phyloP scores from a whole-genome alignment of 2,888 invertebrate genomes.

The Acrocyrtus sp. region DNA sequence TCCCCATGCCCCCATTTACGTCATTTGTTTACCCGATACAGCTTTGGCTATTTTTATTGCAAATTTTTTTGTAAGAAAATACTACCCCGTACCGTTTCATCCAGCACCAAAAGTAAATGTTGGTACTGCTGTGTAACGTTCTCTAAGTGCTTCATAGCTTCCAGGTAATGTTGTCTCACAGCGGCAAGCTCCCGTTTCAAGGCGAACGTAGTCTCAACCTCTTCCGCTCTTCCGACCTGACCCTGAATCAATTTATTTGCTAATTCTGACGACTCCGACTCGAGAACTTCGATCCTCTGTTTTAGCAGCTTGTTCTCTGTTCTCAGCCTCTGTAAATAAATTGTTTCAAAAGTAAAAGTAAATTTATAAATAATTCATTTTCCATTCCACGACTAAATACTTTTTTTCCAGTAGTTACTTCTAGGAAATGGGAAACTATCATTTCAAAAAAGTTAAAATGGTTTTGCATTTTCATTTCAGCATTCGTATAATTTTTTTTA shows the following conservation, averaged over 20 bases:
- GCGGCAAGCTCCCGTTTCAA: slow-evolving; percentile 89
- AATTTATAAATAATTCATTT: too few relatives aligned
- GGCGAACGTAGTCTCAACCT: slow-evolving; percentile 88
- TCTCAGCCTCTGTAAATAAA: slow-evolving; percentile 74
- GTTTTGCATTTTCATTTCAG: too few relatives aligned
- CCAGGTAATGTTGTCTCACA: slow-evolving; percentile 85
- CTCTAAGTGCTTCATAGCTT: slow-evolving; percentile 88
- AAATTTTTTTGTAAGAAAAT: too few relatives aligned
- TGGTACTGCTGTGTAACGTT: slow-evolving; percentile 91
- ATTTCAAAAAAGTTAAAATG: too few relatives aligned
- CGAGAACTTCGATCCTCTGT: slow-evolving; percentile 93
- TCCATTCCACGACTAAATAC: too few relatives aligned
- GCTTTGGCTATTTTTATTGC: too few relatives aligned
- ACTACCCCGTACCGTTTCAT: slow-evolving; percentile 80
- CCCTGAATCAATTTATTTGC: slow-evolving; percentile 91
- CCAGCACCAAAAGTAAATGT: slow-evolving; percentile 79
- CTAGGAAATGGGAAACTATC: too few relatives aligned
- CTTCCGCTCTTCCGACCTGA: slow-evolving; percentile 94
- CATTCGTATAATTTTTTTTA: too few relatives aligned
- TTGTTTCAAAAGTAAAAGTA: too few relatives aligned
- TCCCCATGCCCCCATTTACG: too few relatives aligned
- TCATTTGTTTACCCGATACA: too few relatives aligned
- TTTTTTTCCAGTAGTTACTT: too few relatives aligned
- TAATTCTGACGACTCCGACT: slow-evolving; percentile 92
- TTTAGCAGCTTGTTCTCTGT: slow-evolving; percentile 96